Percentiles rank a stretch among this genome's conserved stretches.
Evolutionary conservation across 2,888 invertebrate genomes (phyloP).

Genomic region (Heteropelma amictum): DNA sequence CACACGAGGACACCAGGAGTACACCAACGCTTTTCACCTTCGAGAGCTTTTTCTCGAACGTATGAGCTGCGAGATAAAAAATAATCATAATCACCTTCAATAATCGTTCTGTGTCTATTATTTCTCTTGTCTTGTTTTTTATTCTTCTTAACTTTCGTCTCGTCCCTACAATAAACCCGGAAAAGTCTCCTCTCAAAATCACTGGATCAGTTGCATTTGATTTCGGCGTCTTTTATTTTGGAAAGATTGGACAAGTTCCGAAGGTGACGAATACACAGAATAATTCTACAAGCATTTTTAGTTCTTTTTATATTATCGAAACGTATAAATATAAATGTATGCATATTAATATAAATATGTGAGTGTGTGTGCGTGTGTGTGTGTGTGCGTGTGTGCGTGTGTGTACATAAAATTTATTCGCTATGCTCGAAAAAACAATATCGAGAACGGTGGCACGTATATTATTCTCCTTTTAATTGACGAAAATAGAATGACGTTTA

Average conservation of each 20-base stretch:
- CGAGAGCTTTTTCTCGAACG: too few relatives aligned
- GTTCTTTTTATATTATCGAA: conserved; percentile 17
- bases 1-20: not conserved
- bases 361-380: conserved; percentile 3
- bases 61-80: not conserved
- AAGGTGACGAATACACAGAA: conserved; percentile 67
- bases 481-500: not conserved
- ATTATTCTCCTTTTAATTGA: not conserved
- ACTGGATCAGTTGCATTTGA: conserved; percentile 77
- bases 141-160: conserved; percentile 57
- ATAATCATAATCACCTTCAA: not conserved
- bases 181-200: conserved; percentile 77
- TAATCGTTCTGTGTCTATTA: conserved; percentile 49
- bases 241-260: conserved; percentile 76
- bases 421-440: conserved; percentile 19
- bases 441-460: conserved; percentile 41
- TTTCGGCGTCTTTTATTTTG: conserved; percentile 77
- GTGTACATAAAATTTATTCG: conserved; percentile 17
- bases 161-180: conserved; percentile 59
- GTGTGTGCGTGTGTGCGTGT: too few relatives aligned
- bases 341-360: conserved; percentile 12
- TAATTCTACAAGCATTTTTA: conserved; percentile 39
- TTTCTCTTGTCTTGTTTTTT: conserved; percentile 52
- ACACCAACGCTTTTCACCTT: too few relatives aligned
- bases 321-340: conserved; percentile 9